phyloP scores from a whole-genome alignment of 2,888 invertebrate genomes.

The Prosapia bicincta region DNA sequence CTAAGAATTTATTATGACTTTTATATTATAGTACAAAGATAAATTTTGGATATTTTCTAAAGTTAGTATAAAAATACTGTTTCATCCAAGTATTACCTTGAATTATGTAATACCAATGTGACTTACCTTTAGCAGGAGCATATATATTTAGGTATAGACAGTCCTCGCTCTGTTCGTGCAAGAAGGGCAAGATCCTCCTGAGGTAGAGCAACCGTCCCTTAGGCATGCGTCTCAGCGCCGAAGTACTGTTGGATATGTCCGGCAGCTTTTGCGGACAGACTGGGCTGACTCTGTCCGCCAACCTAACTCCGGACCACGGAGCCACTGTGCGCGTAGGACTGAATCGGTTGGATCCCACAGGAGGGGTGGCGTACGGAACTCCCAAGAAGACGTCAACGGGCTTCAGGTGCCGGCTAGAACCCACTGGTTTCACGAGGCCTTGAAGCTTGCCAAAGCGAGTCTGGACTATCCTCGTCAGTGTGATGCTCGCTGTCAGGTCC shows the following conservation, averaged over 20 bases:
- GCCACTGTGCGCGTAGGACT: conserved; percentile 57
- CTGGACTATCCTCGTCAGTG: conserved; percentile 14
- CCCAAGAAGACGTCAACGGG: conserved; percentile 20
- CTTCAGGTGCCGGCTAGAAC: neutral
- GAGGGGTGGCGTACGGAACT: conserved; percentile 23
- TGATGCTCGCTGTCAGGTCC: neutral
- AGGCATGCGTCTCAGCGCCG: conserved; percentile 80
- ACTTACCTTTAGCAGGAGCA: conserved; percentile 85
- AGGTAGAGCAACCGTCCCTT: conserved; percentile 86
- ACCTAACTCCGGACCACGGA: conserved; percentile 84
- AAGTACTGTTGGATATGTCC: conserved; percentile 69
- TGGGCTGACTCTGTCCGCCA: conserved; percentile 64
- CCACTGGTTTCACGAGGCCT: neutral
- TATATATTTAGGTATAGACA: conserved; percentile 96
- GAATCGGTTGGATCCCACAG: conserved; percentile 12
- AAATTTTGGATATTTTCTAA: too few species aligned
- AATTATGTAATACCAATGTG: too few species aligned
- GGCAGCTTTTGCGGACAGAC: conserved; percentile 91
- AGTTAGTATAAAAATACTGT: too few species aligned
- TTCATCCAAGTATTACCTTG: too few species aligned
- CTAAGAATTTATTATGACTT: too few species aligned
- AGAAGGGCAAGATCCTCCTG: conserved; percentile 74
- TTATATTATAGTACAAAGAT: too few species aligned
- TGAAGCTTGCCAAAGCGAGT: conserved; percentile 4
- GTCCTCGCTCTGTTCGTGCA: conserved; percentile 94